phyloP scores from a whole-genome alignment of 2,113 vertebrate species.

The Puma concolor region DNA sequence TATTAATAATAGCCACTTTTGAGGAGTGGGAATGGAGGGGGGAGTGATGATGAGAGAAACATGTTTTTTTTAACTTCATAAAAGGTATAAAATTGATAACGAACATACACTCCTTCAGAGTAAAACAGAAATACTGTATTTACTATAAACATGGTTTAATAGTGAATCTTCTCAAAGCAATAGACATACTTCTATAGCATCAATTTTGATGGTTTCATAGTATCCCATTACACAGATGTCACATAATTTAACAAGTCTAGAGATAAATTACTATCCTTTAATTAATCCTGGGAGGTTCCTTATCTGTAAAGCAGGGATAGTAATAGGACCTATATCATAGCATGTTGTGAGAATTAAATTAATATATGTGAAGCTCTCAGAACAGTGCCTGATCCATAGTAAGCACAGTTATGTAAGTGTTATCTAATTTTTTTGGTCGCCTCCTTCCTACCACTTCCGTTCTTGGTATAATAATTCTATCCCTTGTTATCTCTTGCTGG shows the following conservation, averaged over 20 bases:
- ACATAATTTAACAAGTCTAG: conserved; percentile 45
- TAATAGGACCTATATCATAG: not conserved
- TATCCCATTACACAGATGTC: not conserved
- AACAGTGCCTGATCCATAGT: not conserved
- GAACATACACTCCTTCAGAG: not conserved
- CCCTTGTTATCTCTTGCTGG: conserved; percentile 18
- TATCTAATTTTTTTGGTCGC: not conserved
- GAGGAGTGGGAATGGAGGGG: not conserved
- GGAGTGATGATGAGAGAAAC: not conserved
- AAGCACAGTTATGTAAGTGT: not conserved
- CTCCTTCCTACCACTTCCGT: conserved; percentile 31
- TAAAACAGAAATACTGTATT: not conserved
- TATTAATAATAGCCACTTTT: not conserved
- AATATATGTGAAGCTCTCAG: not conserved
- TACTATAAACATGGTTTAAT: conserved; percentile 23
- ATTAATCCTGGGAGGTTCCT: conserved; percentile 6
- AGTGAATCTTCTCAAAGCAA: conserved; percentile 21
- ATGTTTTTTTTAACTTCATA: not conserved
- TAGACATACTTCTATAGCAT: not conserved
- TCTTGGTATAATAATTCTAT: conserved; percentile 48
- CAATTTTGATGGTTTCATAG: not conserved
- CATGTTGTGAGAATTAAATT: not conserved
- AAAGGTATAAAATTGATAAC: conserved; percentile 21
- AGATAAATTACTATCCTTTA: conserved; percentile 8
- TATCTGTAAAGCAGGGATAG: not conserved